Evolutionary conservation across 2,113 vertebrate genomes (phyloP).

Genomic region (Xiphias gladius): DNA sequence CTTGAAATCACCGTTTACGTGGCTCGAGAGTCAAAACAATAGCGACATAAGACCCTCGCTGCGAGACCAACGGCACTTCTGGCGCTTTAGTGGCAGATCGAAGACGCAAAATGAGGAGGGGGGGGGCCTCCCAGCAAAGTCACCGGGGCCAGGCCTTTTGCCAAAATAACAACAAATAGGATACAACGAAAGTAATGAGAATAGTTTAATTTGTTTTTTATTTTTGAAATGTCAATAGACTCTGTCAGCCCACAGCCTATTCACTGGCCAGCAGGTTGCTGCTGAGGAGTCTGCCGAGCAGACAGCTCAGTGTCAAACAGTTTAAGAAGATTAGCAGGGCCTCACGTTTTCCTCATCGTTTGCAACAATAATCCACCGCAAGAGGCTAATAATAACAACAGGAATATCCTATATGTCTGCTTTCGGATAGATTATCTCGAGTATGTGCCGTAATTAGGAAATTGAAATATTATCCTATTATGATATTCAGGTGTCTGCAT

Average conservation of each 20-base stretch:
- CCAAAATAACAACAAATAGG: neutral
- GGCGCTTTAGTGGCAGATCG: slow-evolving; percentile 35
- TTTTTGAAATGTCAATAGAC: slow-evolving; percentile 13
- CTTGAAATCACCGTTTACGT: slow-evolving; percentile 85
- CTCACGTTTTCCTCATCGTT: slow-evolving; percentile 79
- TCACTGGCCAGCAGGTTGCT: slow-evolving; percentile 66
- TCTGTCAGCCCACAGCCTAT: slow-evolving; percentile 28
- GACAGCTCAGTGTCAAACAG: slow-evolving; percentile 77
- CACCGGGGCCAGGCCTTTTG: neutral
- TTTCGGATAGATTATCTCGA: slow-evolving; percentile 42
- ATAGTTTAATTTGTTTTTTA: neutral
- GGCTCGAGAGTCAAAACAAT: slow-evolving; percentile 81
- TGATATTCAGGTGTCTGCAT: slow-evolving; percentile 18
- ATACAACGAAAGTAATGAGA: neutral
- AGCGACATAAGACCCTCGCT: slow-evolving; percentile 76
- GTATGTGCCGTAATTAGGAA: slow-evolving; percentile 33
- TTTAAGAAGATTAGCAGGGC: slow-evolving; percentile 82
- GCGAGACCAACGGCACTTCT: slow-evolving; percentile 79
- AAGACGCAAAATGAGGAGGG: slow-evolving; percentile 25
- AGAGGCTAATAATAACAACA: slow-evolving; percentile 68
- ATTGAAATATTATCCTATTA: slow-evolving; percentile 45
- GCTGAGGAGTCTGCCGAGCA: slow-evolving; percentile 81
- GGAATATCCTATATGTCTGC: slow-evolving; percentile 21
- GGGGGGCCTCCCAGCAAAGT: neutral
- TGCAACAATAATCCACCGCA: slow-evolving; percentile 70